phyloP scores from a whole-genome alignment of 2,113 vertebrate species.

The Xiphophorus couchianus region DNA sequence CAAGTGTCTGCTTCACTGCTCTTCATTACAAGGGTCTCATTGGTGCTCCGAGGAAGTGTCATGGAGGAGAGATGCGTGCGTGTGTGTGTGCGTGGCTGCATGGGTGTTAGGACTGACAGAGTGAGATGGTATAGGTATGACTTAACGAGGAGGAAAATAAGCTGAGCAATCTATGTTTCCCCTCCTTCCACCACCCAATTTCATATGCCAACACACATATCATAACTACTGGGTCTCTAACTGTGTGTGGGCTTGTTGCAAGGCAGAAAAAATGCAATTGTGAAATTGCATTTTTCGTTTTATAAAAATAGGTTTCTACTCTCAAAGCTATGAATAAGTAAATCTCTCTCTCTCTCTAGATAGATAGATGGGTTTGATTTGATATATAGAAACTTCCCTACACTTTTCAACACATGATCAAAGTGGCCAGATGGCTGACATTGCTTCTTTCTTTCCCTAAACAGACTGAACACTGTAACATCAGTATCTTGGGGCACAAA shows the following conservation, averaged over 20 bases:
- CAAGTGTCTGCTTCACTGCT: slow-evolving; percentile 29
- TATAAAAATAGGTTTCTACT: neutral
- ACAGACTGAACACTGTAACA: too few species aligned
- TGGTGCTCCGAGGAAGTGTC: slow-evolving; percentile 43
- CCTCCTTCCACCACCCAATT: slow-evolving; percentile 37
- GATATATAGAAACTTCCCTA: too few species aligned
- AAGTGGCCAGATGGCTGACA: too few species aligned
- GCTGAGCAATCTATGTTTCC: slow-evolving; percentile 65
- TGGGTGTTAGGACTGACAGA: slow-evolving; percentile 35
- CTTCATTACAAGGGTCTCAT: slow-evolving; percentile 35
- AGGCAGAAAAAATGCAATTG: slow-evolving; percentile 6
- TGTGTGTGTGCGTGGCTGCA: slow-evolving; percentile 6
- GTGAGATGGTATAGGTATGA: slow-evolving; percentile 44
- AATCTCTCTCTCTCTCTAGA: too few species aligned
- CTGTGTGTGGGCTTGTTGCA: slow-evolving; percentile 4
- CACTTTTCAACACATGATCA: too few species aligned
- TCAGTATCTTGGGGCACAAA: too few species aligned
- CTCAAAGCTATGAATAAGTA: neutral
- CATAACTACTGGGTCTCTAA: slow-evolving; percentile 2
- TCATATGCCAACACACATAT: slow-evolving; percentile 22
- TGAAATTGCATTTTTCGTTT: neutral
- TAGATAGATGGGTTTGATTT: too few species aligned
- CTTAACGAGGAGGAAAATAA: slow-evolving; percentile 68
- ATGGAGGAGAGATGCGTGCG: slow-evolving; percentile 37
- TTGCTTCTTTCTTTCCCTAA: too few species aligned